Evolutionary conservation across 2,113 vertebrate species (phyloP).

Genomic region (Anarrhichthys ocellatus): DNA sequence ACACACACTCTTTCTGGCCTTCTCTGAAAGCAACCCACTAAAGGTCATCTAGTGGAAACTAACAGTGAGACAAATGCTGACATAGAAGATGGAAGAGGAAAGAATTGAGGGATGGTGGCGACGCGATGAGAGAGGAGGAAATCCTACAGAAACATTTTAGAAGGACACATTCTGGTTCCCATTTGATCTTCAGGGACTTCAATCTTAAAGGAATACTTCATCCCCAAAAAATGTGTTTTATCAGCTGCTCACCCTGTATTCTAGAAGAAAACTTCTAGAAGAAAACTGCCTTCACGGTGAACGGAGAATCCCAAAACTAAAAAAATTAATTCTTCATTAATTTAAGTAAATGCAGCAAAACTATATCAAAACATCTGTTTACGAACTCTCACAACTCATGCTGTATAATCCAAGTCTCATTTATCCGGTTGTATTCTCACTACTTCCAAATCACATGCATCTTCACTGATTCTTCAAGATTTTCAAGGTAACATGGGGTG

Average conservation of each 20-base stretch:
- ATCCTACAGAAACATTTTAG: background rate
- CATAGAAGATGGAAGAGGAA: background rate
- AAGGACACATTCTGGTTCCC: background rate
- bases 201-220: background rate
- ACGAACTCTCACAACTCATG: too few relatives aligned
- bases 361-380: background rate
- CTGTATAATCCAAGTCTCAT: too few relatives aligned
- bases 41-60: slow-evolving; percentile 55
- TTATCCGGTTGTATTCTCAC: too few relatives aligned
- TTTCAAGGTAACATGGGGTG: too few relatives aligned
- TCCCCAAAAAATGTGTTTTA: background rate
- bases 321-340: background rate
- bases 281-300: background rate
- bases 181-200: background rate
- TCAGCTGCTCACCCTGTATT: background rate
- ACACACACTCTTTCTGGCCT: background rate
- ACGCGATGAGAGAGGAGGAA: background rate
- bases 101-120: background rate
- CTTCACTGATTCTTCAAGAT: too few relatives aligned
- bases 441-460: too few relatives aligned
- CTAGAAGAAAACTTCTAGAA: background rate
- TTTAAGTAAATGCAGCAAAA: background rate
- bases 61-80: slow-evolving; percentile 7
- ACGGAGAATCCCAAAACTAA: too few relatives aligned
- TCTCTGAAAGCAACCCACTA: slow-evolving; percentile 27